A percentile compares a stretch with the other conserved stretches of the same genome.
phyloP scores from a whole-genome alignment of 2,113 vertebrate genomes.

The Etia nguti region DNA sequence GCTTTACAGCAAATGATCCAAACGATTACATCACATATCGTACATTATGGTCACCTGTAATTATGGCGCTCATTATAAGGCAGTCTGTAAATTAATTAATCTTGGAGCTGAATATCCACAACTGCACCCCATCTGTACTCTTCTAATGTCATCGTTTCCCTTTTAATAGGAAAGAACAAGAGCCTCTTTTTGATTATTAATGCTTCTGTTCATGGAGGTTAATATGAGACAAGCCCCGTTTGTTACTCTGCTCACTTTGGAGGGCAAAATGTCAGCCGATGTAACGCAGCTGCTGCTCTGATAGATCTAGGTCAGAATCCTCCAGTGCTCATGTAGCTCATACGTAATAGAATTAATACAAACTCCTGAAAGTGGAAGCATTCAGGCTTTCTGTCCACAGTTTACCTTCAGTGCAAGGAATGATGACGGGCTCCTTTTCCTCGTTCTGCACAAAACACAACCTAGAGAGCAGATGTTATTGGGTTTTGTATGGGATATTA shows the following conservation, averaged over 20 bases:
- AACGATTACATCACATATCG: background rate
- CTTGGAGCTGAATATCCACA: background rate
- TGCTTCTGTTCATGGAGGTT: slow-evolving; percentile 1
- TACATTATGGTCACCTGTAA: slow-evolving; percentile 12
- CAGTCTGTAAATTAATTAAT: slow-evolving; percentile 2
- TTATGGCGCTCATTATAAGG: slow-evolving; percentile 13
- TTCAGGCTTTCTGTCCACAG: background rate
- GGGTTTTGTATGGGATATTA: background rate
- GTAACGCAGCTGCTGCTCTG: background rate
- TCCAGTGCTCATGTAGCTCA: background rate
- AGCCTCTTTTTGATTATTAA: slow-evolving; percentile 1
- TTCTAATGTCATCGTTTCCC: background rate
- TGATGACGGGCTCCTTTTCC: background rate
- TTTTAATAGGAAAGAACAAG: background rate
- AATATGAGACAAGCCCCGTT: slow-evolving; percentile 1
- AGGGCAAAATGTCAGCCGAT: background rate
- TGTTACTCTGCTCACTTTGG: background rate
- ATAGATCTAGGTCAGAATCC: background rate
- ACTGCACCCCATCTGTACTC: background rate
- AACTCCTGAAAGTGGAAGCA: background rate
- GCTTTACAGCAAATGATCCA: slow-evolving; percentile 30
- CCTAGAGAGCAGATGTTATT: background rate
- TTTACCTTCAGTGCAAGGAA: background rate
- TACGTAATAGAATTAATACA: background rate
- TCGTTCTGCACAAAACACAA: background rate